Conservation (phyloP, 1,140 invertebrate species). For the Micrasema longulum region DNA sequence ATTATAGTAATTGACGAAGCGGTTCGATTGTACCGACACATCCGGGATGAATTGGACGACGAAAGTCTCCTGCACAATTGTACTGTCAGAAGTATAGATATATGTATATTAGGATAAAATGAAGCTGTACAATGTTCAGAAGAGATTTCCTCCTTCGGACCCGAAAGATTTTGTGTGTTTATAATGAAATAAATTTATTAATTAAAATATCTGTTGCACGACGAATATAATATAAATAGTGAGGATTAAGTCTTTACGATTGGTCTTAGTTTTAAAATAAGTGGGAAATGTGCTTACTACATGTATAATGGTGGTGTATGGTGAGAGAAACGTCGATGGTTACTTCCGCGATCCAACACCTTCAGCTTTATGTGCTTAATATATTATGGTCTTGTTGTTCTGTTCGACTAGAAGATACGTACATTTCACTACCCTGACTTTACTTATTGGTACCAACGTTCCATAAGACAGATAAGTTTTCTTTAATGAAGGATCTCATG, state of each 20-base stretch:
- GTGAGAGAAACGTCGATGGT: conserved; percentile 20
- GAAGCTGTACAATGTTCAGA: conserved; percentile 32
- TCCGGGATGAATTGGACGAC: no score
- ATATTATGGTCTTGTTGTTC: no score
- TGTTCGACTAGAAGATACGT: no score
- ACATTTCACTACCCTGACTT: no score
- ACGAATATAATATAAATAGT: conserved; percentile 34
- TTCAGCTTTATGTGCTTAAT: no score
- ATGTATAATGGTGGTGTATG: conserved; percentile 14
- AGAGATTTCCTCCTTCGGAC: conserved; percentile 20
- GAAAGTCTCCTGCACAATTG: conserved; percentile 13
- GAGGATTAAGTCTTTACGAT: conserved; percentile 34
- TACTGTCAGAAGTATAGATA: conserved; percentile 20
- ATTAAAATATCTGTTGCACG: conserved; percentile 33
- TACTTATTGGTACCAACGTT: no score
- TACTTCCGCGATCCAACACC: conserved; percentile 24
- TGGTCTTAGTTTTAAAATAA: conserved; percentile 35
- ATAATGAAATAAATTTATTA: conserved; percentile 25
- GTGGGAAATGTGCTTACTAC: conserved; percentile 33
- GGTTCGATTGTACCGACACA: no score
- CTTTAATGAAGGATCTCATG: no score
- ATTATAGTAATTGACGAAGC: no score
- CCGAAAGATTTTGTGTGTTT: conserved; percentile 20
- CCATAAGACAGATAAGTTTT: no score
- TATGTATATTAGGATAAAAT: conserved; percentile 30